phyloP scores from a whole-genome alignment of 2,888 invertebrate species.

The Tetranychus piercei region DNA sequence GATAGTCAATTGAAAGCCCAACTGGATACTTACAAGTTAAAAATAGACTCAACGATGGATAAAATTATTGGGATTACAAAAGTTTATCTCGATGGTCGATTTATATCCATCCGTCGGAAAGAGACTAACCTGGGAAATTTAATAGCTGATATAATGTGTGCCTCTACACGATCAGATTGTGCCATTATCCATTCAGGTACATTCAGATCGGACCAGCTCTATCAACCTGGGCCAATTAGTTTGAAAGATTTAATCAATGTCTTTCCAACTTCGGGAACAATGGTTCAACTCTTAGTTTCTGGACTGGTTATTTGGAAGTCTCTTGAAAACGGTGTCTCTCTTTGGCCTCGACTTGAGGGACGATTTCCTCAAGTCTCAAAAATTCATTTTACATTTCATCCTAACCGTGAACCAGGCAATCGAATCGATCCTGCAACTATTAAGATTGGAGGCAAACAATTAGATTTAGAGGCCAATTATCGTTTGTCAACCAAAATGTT shows the following conservation, averaged over 20 bases:
- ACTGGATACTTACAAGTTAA: background rate
- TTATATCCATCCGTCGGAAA: conserved; percentile 53
- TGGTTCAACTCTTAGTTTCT: conserved; percentile 53
- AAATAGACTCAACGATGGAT: background rate
- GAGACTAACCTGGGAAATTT: conserved; percentile 65
- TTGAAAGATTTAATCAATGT: conserved; percentile 62
- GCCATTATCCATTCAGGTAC: conserved; percentile 71
- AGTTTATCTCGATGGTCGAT: conserved; percentile 34
- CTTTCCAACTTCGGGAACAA: conserved; percentile 64
- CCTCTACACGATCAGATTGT: conserved; percentile 57
- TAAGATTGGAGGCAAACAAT: conserved; percentile 63
- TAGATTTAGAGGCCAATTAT: conserved; percentile 47
- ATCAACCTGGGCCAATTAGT: conserved; percentile 63
- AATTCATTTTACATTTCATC: conserved; percentile 35
- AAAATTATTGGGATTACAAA: background rate
- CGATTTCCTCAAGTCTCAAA: conserved; percentile 55
- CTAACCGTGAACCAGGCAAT: conserved; percentile 45
- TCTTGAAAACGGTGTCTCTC: conserved; percentile 63
- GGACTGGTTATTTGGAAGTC: conserved; percentile 48
- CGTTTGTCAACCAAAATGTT: conserved; percentile 63
- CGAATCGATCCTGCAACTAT: conserved; percentile 51
- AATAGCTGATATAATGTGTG: conserved; percentile 47
- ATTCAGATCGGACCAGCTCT: conserved; percentile 54
- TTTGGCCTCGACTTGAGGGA: conserved; percentile 70
- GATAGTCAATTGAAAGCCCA: conserved; percentile 35